Percentiles rank a stretch among this genome's conserved stretches.
phyloP scores from a whole-genome alignment of 1,140 invertebrate genomes.

The Nasonia giraulti region DNA sequence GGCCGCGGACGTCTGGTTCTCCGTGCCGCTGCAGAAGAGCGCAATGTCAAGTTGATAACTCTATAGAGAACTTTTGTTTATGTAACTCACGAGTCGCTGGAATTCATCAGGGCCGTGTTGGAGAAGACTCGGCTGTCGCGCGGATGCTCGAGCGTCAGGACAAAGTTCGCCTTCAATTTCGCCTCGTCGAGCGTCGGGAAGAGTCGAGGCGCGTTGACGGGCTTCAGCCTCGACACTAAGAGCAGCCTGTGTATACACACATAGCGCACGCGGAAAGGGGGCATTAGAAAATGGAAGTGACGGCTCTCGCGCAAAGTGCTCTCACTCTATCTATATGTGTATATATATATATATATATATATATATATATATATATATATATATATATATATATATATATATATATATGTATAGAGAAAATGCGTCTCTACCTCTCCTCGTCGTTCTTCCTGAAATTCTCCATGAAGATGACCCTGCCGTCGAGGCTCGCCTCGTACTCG shows the following conservation, averaged over 20 bases:
- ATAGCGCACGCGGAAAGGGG: not conserved
- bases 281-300: too few species aligned
- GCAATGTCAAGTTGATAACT: not conserved
- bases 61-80: too few species aligned
- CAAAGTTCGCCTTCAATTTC: constrained; percentile 75
- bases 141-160: constrained; percentile 67
- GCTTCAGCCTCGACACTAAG: constrained; percentile 78
- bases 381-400: too few species aligned
- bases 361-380: too few species aligned
- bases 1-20: not conserved
- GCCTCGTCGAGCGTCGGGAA: constrained; percentile 86
- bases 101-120: constrained; percentile 67
- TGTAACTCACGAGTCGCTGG: constrained; percentile 58
- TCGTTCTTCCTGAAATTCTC: constrained; percentile 53
- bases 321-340: too few species aligned
- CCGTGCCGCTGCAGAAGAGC: not conserved
- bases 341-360: too few species aligned
- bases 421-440: constrained; percentile 46
- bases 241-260: constrained; percentile 71
- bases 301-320: too few species aligned
- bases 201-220: constrained; percentile 77
- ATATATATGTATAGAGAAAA: too few species aligned
- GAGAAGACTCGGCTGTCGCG: constrained; percentile 63
- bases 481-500: constrained; percentile 57
- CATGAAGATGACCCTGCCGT: constrained; percentile 54